Conservation (phyloP, 2,797 vertebrate genomes). For the Podarcis lilfordi region DNA sequence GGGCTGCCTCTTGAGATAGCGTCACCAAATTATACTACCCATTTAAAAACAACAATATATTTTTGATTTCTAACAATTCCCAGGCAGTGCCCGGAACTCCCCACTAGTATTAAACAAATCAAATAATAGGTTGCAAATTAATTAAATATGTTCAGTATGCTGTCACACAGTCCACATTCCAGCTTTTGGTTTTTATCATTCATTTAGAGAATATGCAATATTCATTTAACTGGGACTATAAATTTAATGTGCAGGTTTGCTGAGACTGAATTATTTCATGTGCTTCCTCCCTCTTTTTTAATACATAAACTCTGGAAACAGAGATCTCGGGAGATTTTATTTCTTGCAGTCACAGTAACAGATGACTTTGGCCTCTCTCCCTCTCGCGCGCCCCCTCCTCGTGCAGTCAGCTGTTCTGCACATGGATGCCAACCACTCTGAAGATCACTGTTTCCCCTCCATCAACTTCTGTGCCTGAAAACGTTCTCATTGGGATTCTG, state of each 20-base stretch:
- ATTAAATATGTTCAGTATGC: neutral
- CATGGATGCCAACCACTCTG: constrained; percentile 29
- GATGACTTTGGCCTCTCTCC: neutral
- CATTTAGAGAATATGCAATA: neutral
- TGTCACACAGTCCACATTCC: neutral
- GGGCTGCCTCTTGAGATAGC: no score
- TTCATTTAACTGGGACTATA: neutral
- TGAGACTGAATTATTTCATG: neutral
- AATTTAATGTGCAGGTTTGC: neutral
- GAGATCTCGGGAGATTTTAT: constrained; percentile 20
- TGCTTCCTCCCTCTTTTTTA: constrained; percentile 14
- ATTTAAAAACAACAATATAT: no score
- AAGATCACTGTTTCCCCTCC: constrained; percentile 32
- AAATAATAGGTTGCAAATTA: neutral
- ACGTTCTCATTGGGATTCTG: constrained; percentile 36
- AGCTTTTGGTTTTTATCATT: neutral
- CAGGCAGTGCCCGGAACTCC: no score
- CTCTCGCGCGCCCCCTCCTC: neutral
- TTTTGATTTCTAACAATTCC: no score
- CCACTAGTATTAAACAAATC: neutral
- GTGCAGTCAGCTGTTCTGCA: constrained; percentile 28
- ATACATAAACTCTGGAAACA: constrained; percentile 29
- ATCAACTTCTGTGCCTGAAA: constrained; percentile 20
- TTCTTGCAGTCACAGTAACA: constrained; percentile 13
- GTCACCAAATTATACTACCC: no score